Conservation (phyloP, 1,140 invertebrate species). For the Tachypleus tridentatus region DNA sequence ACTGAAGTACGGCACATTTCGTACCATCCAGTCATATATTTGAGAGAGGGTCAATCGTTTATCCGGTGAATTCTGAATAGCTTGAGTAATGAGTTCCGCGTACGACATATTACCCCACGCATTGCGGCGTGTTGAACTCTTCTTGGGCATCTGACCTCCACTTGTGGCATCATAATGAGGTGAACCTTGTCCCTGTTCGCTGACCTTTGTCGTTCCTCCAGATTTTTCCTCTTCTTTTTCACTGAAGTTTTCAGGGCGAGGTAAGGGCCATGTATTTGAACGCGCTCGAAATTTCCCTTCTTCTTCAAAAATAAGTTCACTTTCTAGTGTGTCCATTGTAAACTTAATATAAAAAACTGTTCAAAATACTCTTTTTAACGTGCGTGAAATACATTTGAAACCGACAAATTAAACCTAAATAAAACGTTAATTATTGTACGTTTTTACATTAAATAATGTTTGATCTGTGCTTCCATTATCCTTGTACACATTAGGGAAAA, state of each 20-base stretch:
- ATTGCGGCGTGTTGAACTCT: conserved; percentile 56
- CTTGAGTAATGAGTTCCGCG: conserved; percentile 97
- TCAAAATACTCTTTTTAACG: too few relatives aligned
- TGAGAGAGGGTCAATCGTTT: conserved; percentile 89
- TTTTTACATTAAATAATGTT: too few relatives aligned
- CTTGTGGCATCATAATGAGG: conserved; percentile 11
- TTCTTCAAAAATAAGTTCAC: conserved; percentile 68
- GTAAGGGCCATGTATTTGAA: conserved; percentile 95
- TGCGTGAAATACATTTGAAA: too few relatives aligned
- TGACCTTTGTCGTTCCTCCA: neutral
- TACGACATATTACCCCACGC: conserved; percentile 99
- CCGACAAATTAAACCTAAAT: too few relatives aligned
- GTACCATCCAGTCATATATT: conserved; percentile 99
- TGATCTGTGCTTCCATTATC: too few relatives aligned
- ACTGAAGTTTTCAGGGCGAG: conserved; percentile 76
- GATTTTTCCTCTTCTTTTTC: conserved; percentile 42
- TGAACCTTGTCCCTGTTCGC: conserved; percentile 22
- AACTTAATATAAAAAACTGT: too few relatives aligned
- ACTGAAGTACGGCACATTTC: conserved; percentile 98
- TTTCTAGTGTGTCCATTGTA: conserved; percentile 32
- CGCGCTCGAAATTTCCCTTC: conserved; percentile 65
- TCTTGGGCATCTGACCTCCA: conserved; percentile 33
- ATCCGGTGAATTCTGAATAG: conserved; percentile 89
- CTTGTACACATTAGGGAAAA: too few relatives aligned
- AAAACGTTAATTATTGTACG: too few relatives aligned